Evolutionary conservation across 2,888 invertebrate species (phyloP).

Genomic region (Byasa hedistus): DNA sequence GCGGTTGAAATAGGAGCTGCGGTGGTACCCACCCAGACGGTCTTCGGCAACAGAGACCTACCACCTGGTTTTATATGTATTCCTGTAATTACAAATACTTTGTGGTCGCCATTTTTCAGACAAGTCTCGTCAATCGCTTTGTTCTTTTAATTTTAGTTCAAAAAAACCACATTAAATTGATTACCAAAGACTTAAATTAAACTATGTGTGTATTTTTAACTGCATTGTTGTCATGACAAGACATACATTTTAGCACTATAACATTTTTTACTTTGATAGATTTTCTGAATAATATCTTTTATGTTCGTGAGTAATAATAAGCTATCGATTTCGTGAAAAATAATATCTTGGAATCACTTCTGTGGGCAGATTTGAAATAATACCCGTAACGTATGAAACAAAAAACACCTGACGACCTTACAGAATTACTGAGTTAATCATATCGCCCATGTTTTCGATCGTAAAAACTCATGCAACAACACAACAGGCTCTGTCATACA

Average conservation of each 20-base stretch:
- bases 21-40: too few relatives aligned
- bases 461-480: constrained; percentile 62
- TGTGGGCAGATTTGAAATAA: constrained; percentile 24
- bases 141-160: too few relatives aligned
- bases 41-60: too few relatives aligned
- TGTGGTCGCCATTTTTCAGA: too few relatives aligned
- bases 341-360: constrained; percentile 6
- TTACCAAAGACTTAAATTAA: neutral
- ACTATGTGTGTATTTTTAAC: neutral
- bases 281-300: neutral
- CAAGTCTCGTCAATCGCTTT: too few relatives aligned
- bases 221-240: neutral
- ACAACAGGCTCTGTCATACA: constrained; percentile 73
- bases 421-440: constrained; percentile 42
- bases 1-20: too few relatives aligned
- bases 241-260: neutral
- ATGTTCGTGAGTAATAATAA: neutral
- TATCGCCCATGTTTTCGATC: constrained; percentile 41
- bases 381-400: constrained; percentile 24
- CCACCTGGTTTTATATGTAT: too few relatives aligned
- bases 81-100: too few relatives aligned
- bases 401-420: constrained; percentile 44
- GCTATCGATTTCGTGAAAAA: neutral
- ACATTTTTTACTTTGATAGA: neutral
- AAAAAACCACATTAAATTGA: too few relatives aligned